phyloP scores from a whole-genome alignment of 35 echinoderm and acorn worm species.

The Diadema setosum region DNA sequence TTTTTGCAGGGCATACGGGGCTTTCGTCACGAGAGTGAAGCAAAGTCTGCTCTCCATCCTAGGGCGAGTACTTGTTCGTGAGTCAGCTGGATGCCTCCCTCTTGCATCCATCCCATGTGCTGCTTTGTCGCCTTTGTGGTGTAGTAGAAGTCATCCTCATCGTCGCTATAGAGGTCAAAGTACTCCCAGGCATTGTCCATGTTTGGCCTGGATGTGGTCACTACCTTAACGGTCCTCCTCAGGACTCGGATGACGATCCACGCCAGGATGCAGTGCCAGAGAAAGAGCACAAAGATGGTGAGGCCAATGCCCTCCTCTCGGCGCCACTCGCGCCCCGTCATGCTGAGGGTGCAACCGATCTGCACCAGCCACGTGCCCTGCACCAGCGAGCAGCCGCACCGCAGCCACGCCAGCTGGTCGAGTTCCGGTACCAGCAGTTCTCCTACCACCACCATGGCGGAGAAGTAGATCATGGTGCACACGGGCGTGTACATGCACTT shows the following conservation, averaged over 20 bases:
- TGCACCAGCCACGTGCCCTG: constrained; percentile 78
- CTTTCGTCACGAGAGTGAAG: too few relatives aligned
- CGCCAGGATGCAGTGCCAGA: constrained; percentile 58
- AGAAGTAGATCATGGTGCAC: constrained; percentile 55
- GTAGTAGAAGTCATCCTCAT: neutral
- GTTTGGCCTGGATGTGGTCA: neutral
- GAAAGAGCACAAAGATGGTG: constrained; percentile 68
- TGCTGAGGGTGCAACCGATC: constrained; percentile 75
- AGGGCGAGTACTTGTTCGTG: neutral
- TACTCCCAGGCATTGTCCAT: constrained; percentile 2
- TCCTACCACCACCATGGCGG: constrained; percentile 43
- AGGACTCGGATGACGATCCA: neutral
- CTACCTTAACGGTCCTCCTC: constrained; percentile 2
- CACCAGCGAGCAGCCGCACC: constrained; percentile 62
- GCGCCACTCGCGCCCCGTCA: constrained; percentile 79
- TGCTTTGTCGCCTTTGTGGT: neutral
- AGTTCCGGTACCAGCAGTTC: constrained; percentile 56
- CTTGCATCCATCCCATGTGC: neutral
- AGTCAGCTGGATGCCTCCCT: neutral
- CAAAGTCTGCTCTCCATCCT: neutral
- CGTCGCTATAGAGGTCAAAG: constrained; percentile 1
- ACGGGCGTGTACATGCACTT: constrained; percentile 79
- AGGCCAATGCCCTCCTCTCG: constrained; percentile 65
- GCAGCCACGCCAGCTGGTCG: constrained; percentile 44
- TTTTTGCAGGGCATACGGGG: too few relatives aligned